These are phyloP conservation scores for Eupelmus urozonus DNA, from an alignment of 2,888 invertebrate species.

Conservation along the genomic window DNA sequence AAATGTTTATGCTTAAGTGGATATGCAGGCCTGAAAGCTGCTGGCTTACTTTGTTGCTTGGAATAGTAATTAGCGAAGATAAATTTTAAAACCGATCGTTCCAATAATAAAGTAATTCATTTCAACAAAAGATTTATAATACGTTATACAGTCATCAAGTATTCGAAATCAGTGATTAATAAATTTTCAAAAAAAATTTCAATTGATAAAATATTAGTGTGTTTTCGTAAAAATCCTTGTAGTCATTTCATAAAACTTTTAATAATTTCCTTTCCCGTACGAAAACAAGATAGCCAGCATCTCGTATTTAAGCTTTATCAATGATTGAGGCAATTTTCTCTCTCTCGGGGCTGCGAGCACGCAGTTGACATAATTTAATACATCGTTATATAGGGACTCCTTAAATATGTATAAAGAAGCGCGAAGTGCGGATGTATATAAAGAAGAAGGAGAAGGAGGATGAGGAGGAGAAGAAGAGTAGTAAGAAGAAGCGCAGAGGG, in stretches of 20 bases:
- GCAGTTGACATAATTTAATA: conserved; percentile 37
- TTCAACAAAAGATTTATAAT: too few relatives aligned
- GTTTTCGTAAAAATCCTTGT: neutral
- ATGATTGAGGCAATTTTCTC: conserved; percentile 14
- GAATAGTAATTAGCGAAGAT: too few relatives aligned
- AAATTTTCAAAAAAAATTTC: too few relatives aligned
- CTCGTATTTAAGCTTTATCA: conserved; percentile 34
- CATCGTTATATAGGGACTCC: conserved; percentile 34
- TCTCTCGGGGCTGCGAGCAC: neutral
- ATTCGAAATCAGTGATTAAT: too few relatives aligned
- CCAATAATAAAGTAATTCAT: too few relatives aligned
- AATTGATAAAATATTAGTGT: too few relatives aligned
- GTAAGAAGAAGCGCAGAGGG: conserved; percentile 58
- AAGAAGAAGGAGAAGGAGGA: conserved; percentile 59
- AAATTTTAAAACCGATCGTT: too few relatives aligned
- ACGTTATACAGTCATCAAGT: too few relatives aligned
- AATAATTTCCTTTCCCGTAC: neutral
- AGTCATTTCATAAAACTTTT: neutral
- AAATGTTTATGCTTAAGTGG: neutral
- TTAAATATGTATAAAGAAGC: conserved; percentile 46
- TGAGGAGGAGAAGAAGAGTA: conserved; percentile 53
- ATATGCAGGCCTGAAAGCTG: too few relatives aligned
- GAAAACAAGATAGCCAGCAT: neutral
- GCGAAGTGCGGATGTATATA: conserved; percentile 59
- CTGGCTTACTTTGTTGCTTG: too few relatives aligned